phyloP scores from a whole-genome alignment of 2,113 vertebrate species.

The Hemibates koningsi region DNA sequence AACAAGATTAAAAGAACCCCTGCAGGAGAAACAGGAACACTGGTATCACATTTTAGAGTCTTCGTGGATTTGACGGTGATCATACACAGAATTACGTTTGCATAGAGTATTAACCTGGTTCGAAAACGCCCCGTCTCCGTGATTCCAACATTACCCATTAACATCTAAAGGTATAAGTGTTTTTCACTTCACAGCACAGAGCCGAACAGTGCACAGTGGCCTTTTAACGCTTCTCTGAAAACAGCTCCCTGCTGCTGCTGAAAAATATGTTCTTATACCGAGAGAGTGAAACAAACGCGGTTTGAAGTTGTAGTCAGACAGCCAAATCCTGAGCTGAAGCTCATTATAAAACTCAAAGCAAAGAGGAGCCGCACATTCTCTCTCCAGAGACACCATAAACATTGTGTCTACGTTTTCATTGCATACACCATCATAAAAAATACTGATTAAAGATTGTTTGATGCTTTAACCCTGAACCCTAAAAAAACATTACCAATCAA shows the following conservation, averaged over 20 bases:
- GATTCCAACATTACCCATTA: not conserved
- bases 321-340: not conserved
- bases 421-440: not conserved
- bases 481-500: not conserved
- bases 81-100: not conserved
- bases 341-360: not conserved
- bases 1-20: not conserved
- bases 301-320: not conserved
- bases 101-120: not conserved
- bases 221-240: not conserved
- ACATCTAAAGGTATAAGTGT: not conserved
- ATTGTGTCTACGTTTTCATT: rapidly evolving
- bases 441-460: not conserved
- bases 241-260: not conserved
- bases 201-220: not conserved
- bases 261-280: not conserved
- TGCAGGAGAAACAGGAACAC: not conserved
- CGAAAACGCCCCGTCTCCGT: not conserved
- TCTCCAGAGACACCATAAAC: not conserved
- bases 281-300: not conserved
- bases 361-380: not conserved
- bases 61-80: not conserved
- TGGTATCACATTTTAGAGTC: not conserved
- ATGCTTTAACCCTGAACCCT: not conserved
- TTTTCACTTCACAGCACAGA: not conserved